phyloP scores from a whole-genome alignment of 2,113 vertebrate species.

The Chinchilla lanigera region DNA sequence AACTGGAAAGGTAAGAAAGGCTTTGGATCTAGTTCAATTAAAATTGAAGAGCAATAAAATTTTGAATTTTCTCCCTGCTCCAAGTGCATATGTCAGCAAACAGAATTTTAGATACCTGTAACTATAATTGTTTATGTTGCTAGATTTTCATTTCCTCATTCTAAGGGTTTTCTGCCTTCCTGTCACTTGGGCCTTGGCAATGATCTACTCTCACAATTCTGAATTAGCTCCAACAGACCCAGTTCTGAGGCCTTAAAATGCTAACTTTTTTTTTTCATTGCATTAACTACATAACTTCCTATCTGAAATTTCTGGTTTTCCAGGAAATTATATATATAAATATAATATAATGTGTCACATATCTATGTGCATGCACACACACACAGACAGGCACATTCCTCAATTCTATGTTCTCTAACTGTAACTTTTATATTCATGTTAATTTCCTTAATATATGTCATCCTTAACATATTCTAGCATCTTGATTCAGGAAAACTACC shows the following conservation, averaged over 20 bases:
- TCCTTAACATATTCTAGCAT: not conserved
- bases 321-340: not conserved
- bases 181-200: not conserved
- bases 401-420: conserved; percentile 18
- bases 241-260: conserved; percentile 21
- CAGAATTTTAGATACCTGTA: conserved; percentile 7
- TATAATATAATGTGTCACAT: not conserved
- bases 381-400: not conserved
- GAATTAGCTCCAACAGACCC: not conserved
- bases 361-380: not conserved
- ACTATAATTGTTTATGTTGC: not conserved
- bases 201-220: conserved; percentile 38
- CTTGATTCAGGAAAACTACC: conserved; percentile 47
- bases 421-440: not conserved
- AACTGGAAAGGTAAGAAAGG: not conserved
- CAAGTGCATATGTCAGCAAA: not conserved
- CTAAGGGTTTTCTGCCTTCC: not conserved
- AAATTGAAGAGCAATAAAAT: conserved; percentile 19
- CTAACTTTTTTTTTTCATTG: not conserved
- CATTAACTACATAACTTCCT: conserved; percentile 13
- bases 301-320: conserved; percentile 15
- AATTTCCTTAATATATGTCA: not conserved
- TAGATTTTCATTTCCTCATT: conserved; percentile 7
- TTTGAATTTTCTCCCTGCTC: not conserved
- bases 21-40: not conserved